Conservation (phyloP, 2,888 invertebrate genomes). For the Balanococcus diminutus region DNA sequence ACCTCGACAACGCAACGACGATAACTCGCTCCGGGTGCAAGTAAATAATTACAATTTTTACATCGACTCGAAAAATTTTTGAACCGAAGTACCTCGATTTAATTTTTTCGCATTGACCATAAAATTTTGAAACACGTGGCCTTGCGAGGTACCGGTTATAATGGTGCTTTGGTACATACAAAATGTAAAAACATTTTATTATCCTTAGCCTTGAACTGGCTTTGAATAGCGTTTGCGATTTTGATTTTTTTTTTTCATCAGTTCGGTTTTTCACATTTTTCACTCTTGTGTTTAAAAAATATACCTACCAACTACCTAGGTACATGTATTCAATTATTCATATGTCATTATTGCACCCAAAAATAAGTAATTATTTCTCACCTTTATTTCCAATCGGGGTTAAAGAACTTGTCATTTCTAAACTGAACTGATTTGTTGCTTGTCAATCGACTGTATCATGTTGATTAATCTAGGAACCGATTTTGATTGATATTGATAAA, state of each 20-base stretch:
- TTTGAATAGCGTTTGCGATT: neutral
- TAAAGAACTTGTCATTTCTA: too few relatives aligned
- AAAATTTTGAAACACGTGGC: constrained; percentile 28
- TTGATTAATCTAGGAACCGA: too few relatives aligned
- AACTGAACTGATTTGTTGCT: too few relatives aligned
- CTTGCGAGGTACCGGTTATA: constrained; percentile 23
- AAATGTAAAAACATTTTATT: constrained; percentile 25
- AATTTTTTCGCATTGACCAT: neutral
- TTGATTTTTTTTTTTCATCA: neutral
- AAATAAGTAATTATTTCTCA: too few relatives aligned
- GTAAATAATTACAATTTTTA: neutral
- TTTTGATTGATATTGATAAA: too few relatives aligned
- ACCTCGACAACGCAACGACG: neutral
- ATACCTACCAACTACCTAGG: neutral
- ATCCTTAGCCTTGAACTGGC: neutral
- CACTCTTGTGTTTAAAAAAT: neutral
- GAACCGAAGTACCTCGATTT: neutral
- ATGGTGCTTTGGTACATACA: neutral
- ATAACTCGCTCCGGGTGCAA: neutral
- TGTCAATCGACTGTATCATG: too few relatives aligned
- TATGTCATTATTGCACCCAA: too few relatives aligned
- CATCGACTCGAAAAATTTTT: neutral
- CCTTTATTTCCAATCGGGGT: too few relatives aligned
- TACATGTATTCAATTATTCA: too few relatives aligned
- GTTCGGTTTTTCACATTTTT: neutral